Base-by-base conservation (phyloP, 2,888 invertebrate genomes). In the Phaonia tiefii region DNA sequence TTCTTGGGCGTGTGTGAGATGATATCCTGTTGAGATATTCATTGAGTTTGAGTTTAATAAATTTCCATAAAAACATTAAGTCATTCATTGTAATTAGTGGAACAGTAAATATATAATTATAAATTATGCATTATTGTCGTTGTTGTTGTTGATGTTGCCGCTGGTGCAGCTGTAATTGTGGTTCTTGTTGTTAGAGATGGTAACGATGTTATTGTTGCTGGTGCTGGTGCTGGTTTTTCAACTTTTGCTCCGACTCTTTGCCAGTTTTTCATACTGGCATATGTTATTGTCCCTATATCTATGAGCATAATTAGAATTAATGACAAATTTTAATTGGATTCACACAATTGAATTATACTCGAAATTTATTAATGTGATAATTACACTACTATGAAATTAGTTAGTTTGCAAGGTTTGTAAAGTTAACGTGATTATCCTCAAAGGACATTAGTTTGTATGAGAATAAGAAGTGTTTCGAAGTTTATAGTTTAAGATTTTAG, bases 1-100 rank as follows among this genome's bases (percentile, higher is more conserved):
- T 13, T 42, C 11, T 22, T 46, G 66, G 25, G 58, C 37, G 56
- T 51, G 15, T 65, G 54, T n/a, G 63, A 42, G 37, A 17, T 26
- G 7, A 26, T 3, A 13, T n/a, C 42, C 4, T 22, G n/a, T 31
- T 25, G n/a, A 26, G 20, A 26, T 22, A 39, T 39, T 71, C 31
- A 4, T 58, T 58, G 42, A 65, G 80, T 73, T 74, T 70, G 80
- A 77, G 77, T 77, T 74, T 74, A 80, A 80, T 80, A 74, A 80
- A 80, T 80, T 80, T 77, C 44, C 70, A 74, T 73, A 70, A 73
- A 80, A 80, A 76, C 65, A 80, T 80, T 76, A 77, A 74, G 65
- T 77, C 56, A 77, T 77, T 80, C 70, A 74, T 80, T 66, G 76
- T 77, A 80, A 80, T 80, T 80, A 80, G 80, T 70, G 25, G 15